Evolutionary conservation across 2,113 vertebrate genomes (phyloP), one percentile per base, ranked within the genome.

Genomic region (Trichomycterus rosablanca): DNA sequence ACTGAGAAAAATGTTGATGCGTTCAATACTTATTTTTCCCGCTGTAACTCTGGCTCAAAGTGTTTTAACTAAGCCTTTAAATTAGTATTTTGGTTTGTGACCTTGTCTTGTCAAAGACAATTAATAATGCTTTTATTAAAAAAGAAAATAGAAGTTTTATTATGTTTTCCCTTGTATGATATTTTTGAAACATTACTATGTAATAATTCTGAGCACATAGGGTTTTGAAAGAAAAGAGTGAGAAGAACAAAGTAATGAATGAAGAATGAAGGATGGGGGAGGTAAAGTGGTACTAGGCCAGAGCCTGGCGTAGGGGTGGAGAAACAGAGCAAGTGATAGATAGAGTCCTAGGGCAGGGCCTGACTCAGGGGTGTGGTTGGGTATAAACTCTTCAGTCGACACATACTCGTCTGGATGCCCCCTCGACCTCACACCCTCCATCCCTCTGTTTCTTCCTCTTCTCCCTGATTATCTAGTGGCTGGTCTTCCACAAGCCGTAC

Each of bases 371-470:
- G 85, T 83, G 86, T 80, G 85, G 78, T 80, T 73, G 77, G 75
- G 72, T 88, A 86, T 88, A 87, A 85, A 88, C 75, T 59, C 15
- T 9, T 30, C 30, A 74, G 67, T 74, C 74, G 71, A 78, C 72
- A 74, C 71, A 42, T 63, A 84, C 66, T 62, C 49, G 72, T 69
- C 73, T 70, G 70, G 70, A 81, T 80, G 76, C 69, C 73, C n/a
- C 70, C 69, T 62, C 66, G 65, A 70, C 75, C 76, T 60, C 74
- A 74, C 48, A 51, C 63, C 74, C 76, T 55, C 34, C 40, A 61
- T 64, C 65, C 68, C 58, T 73, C 63, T 16, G 55, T 71, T 52
- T 44, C 14, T 11, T 32, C 34, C 63, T 54, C 67, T 67, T n/a
- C 53, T 66, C 56, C 50, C 37, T 60, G 18, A 51, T 63, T 40